Base-by-base conservation (phyloP, 2,888 invertebrate species). In the Drosophila limbata region DNA sequence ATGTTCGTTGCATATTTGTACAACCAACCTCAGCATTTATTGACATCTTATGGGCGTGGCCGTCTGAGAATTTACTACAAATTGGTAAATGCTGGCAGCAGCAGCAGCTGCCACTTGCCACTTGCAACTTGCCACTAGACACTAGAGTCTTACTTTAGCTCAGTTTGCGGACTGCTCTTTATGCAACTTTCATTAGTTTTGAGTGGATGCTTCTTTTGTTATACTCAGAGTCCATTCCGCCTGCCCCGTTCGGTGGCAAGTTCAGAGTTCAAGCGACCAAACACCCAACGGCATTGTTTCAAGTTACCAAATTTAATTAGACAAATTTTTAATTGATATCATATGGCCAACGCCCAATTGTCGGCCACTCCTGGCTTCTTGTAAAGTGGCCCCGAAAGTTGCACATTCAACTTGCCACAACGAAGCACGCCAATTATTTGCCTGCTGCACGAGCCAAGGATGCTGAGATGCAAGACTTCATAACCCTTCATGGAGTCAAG, bases 241-340 rank as follows among this genome's bases (percentile, higher is more conserved):
- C 51, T 40, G 28, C 55, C 40, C 15, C 45, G 13, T 17, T 25
- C 48, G 4, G 40, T 21, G 17, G 45, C 60, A 31, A 64, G 77
- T 65, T 69, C 74, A 69, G 55, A 75, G 88, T 77, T 87, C 85
- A 85, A 89, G 85, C 79, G 85, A 45, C 68, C 69, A 72, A 70
- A 70, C 72, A 66, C 72, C 84, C 84, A 70, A 63, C 61, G 74
- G 77, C 81, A 65, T 80, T 84, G 84, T 84, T 88, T 74, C 79
- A 87, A 87, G 76, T 89, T 87, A 81, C 89, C 65, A 77, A 84
- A 89, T 89, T 89, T 84, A 85, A 85, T 85, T 85, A 85, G 84
- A 85, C 89, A 85, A 89, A 85, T 89, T 85, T 82, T 82, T 85
- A 85, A 85, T 89, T 85, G 89, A 89, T 85, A 85, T 89, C 89